A percentile compares a stretch with the other conserved stretches of the same genome.
phyloP scores from a whole-genome alignment of 2,888 invertebrate genomes.

The Oligia latruncula region DNA sequence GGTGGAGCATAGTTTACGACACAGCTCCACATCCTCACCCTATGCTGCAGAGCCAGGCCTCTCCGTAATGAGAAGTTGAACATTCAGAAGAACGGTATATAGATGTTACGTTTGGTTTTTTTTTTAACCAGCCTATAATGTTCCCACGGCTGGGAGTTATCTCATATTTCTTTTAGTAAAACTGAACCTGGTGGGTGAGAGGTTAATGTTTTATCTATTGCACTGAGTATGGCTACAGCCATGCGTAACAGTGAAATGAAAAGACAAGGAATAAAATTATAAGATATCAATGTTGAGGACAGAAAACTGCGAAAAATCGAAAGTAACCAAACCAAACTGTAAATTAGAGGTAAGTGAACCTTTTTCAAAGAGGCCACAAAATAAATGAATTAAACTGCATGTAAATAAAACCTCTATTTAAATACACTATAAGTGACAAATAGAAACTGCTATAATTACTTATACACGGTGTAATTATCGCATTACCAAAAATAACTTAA shows the following conservation, averaged over 20 bases:
- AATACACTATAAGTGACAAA: slow-evolving; percentile 25
- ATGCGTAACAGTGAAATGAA: too few relatives aligned
- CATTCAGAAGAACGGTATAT: neutral
- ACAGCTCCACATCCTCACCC: neutral
- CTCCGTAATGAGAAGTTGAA: neutral
- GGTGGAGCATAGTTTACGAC: too few relatives aligned
- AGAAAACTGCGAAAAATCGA: neutral
- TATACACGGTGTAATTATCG: slow-evolving; percentile 31
- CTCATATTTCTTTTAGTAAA: neutral
- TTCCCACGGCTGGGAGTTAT: too few relatives aligned
- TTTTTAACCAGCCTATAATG: too few relatives aligned
- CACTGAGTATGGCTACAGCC: neutral
- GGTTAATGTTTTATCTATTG: neutral
- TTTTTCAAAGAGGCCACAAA: slow-evolving; percentile 14
- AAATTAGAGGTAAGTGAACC: slow-evolving; percentile 14
- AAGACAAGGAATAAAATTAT: neutral
- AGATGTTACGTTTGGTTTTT: neutral
- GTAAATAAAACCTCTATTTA: slow-evolving; percentile 12
- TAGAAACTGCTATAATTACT: slow-evolving; percentile 38
- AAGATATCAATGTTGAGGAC: neutral
- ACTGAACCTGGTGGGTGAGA: neutral
- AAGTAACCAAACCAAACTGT: slow-evolving; percentile 2
- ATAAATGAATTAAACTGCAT: neutral
- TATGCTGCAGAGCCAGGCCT: neutral
- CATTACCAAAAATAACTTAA: slow-evolving; percentile 34